phyloP scores from a whole-genome alignment of 2,113 vertebrate species.

The Hydrochoerus hydrochaeris region DNA sequence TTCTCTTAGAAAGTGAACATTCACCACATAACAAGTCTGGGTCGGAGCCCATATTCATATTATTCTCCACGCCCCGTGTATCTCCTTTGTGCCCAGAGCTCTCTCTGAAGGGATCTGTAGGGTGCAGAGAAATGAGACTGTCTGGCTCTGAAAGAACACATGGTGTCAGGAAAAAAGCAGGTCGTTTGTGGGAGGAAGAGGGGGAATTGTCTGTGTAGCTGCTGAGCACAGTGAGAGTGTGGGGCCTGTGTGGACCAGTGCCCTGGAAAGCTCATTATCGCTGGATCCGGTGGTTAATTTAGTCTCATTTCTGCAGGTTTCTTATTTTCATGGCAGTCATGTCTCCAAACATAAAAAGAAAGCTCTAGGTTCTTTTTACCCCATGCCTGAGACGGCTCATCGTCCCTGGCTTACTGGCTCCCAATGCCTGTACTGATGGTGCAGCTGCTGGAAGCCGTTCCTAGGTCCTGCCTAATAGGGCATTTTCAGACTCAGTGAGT shows the following conservation, averaged over 20 bases:
- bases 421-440: conserved; percentile 4
- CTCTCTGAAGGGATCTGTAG: conserved; percentile 72
- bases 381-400: neutral
- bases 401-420: neutral
- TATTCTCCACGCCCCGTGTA: conserved; percentile 52
- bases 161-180: conserved; percentile 65
- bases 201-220: conserved; percentile 32
- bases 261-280: conserved; percentile 66
- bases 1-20: conserved; percentile 38
- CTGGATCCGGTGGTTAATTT: conserved; percentile 53
- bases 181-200: conserved; percentile 39
- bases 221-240: conserved; percentile 29
- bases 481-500: neutral
- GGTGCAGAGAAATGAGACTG: conserved; percentile 69
- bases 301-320: conserved; percentile 25
- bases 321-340: conserved; percentile 55
- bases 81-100: conserved; percentile 66
- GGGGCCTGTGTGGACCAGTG: conserved; percentile 17
- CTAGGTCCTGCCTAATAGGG: neutral
- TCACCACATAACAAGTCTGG: neutral
- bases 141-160: conserved; percentile 60
- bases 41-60: conserved; percentile 27
- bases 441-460: conserved; percentile 35
- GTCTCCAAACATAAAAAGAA: conserved; percentile 63
- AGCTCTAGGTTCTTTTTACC: conserved; percentile 27